These are phyloP conservation scores for Cerceris ruficornis DNA, from an alignment of 2,888 invertebrate species.

Conservation along the genomic window DNA sequence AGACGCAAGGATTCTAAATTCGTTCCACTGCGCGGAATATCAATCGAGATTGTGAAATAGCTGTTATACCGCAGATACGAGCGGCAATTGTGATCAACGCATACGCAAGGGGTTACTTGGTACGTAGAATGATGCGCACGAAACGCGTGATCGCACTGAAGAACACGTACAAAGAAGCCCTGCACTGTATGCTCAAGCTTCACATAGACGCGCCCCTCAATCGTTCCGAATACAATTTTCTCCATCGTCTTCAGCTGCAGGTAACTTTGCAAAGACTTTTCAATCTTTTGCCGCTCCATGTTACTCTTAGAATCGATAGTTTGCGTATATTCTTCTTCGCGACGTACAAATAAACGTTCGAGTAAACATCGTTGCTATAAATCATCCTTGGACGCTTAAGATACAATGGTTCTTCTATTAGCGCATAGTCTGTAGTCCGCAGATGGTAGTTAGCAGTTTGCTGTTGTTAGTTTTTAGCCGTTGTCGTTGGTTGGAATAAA, in stretches of 20 bases:
- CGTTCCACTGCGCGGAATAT: not conserved
- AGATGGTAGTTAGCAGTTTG: too few relatives aligned
- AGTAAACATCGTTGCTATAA: too few relatives aligned
- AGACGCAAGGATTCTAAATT: slow-evolving; percentile 35
- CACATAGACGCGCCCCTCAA: slow-evolving; percentile 84
- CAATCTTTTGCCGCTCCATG: not conserved
- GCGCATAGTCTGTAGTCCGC: too few relatives aligned
- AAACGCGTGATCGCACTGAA: slow-evolving; percentile 91
- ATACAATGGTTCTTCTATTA: too few relatives aligned
- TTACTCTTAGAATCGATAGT: too few relatives aligned
- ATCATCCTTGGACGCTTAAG: too few relatives aligned
- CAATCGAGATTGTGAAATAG: slow-evolving; percentile 15
- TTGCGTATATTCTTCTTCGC: too few relatives aligned
- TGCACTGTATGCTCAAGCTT: slow-evolving; percentile 89
- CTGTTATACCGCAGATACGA: slow-evolving; percentile 74
- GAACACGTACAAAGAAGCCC: slow-evolving; percentile 90
- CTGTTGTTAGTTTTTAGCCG: too few relatives aligned
- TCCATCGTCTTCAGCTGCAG: slow-evolving; percentile 89
- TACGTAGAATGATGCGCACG: slow-evolving; percentile 90
- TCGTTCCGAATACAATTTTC: slow-evolving; percentile 86
- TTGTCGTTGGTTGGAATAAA: too few relatives aligned
- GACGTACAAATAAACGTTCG: too few relatives aligned
- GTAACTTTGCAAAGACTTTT: slow-evolving; percentile 77
- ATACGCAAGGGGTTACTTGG: slow-evolving; percentile 89
- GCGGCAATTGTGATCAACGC: slow-evolving; percentile 88